Percentiles rank a stretch among this genome's conserved stretches.
Evolutionary conservation across 2,113 vertebrate genomes (phyloP).

Genomic region (Phocoena sinus): DNA sequence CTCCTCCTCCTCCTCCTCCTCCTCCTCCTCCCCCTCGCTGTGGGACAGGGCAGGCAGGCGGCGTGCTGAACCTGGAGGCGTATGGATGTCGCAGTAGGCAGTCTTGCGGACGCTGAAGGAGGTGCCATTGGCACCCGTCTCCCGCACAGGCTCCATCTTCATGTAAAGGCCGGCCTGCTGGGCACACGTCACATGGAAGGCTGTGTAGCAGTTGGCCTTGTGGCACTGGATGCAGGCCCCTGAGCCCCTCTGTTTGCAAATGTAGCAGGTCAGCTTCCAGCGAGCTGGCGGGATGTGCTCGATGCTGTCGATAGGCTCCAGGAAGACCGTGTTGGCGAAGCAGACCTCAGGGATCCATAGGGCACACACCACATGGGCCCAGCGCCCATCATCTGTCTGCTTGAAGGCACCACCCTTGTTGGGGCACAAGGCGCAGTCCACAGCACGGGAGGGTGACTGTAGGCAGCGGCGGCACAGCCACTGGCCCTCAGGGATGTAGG

Average conservation of each 20-base stretch:
- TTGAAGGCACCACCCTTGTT: constrained; percentile 99
- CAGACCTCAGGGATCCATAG: constrained; percentile 99
- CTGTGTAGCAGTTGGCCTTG: constrained; percentile 99
- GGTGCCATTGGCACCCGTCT: constrained; percentile 95
- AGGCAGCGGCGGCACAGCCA: constrained; percentile 98
- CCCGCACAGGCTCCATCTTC: constrained; percentile 99
- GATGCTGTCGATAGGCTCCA: constrained; percentile 98
- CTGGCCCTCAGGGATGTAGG: constrained; percentile 98
- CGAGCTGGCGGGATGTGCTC: constrained; percentile 97
- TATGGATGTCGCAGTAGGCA: constrained; percentile 98
- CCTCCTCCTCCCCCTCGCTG: constrained; percentile 95
- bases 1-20: constrained; percentile 93
- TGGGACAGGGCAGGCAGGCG: constrained; percentile 88
- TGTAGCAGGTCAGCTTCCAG: constrained; percentile 99
- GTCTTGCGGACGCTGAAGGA: constrained; percentile 98
- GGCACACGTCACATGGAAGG: constrained; percentile 98
- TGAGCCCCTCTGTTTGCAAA: constrained; percentile 97
- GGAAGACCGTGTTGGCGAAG: constrained; percentile 98
- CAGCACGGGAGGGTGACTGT: constrained; percentile 96
- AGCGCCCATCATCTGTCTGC: constrained; percentile 97
- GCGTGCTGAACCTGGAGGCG: constrained; percentile 91
- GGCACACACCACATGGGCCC: constrained; percentile 98
- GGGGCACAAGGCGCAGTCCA: constrained; percentile 98
- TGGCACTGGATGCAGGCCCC: constrained; percentile 99
- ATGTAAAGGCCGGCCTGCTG: constrained; percentile 99